Base-by-base conservation (phyloP, 2,113 vertebrate genomes). In the Ctenomys sociabilis region DNA sequence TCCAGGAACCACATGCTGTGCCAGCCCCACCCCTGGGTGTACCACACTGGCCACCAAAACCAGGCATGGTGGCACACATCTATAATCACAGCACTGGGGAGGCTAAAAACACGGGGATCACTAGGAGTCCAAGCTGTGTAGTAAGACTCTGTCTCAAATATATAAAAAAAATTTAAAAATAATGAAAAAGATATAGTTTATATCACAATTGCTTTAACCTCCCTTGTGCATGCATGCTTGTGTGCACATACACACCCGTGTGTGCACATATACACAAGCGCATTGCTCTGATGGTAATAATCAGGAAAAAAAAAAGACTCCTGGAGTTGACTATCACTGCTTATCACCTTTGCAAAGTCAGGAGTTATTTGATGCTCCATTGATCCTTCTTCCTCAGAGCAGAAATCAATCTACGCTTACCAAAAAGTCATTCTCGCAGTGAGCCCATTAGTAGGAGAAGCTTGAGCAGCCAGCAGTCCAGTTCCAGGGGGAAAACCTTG, bases 151-250 rank as follows among this genome's bases (percentile, higher is more conserved):
- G 54, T 57, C 16, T 17, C 54, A 57, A 17, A 57, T 57, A 57
- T 17, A 57, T 57, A 57, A 57, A 57, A 57, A 57, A 57, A 4
- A 16, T 14, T 57, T 19, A 19, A 57, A 57, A 57, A 57, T 54
- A 54, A 54, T 16, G 12, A 57, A 57, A 3, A 35, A 75, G 75
- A 77, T 57, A 66, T 83, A 63, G 61, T 61, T 52, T 86, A n/a
- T 12, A 86, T 92, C 26, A 78, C 45, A 64, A 49, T 86, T 91
- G 87, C 30, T 94, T 85, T 91, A 81, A 73, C 30, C 59, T 7
- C 30, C 13, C 7, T 88, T 32, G 37, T 26, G 35, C 28, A 28
- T 1, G 22, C 1, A 14, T 2, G 3, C 35, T 10, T 8, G 22
- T 5, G 12, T 16, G 21, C 7, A 43, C 45, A 52, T 1, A 17